phyloP scores from a whole-genome alignment of 1,140 invertebrate genomes.

The Asbolus verrucosus region DNA sequence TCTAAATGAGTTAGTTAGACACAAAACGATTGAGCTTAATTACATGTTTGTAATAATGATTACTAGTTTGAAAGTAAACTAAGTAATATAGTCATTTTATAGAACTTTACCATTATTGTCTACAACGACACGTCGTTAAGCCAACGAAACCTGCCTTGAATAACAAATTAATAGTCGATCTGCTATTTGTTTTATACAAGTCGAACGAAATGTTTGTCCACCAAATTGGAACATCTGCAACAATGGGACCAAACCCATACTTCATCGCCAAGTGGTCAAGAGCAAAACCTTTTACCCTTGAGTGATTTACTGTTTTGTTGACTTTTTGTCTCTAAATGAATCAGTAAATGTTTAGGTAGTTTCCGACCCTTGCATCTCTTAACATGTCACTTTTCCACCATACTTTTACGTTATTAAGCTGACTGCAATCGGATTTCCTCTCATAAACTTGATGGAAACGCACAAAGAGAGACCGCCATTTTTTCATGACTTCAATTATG shows the following conservation, averaged over 20 bases:
- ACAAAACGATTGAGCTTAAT: constrained; percentile 35
- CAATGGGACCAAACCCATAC: constrained; percentile 17
- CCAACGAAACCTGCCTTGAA: constrained; percentile 21
- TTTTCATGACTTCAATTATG: too few relatives aligned
- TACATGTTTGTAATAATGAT: constrained; percentile 40
- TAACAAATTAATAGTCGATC: constrained; percentile 33
- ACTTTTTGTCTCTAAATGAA: constrained; percentile 35
- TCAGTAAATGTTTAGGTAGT: constrained; percentile 28
- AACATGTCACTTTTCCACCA: not conserved
- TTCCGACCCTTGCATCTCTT: constrained; percentile 10
- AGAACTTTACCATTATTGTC: constrained; percentile 15
- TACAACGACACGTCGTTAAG: constrained; percentile 4
- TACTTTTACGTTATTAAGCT: too few relatives aligned
- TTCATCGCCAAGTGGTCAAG: constrained; percentile 33
- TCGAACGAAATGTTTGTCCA: constrained; percentile 14
- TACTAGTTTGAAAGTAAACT: constrained; percentile 30
- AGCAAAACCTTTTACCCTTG: constrained; percentile 33
- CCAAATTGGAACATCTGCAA: constrained; percentile 30
- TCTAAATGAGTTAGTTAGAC: constrained; percentile 38
- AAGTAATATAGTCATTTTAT: constrained; percentile 37
- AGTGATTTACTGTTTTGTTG: constrained; percentile 35
- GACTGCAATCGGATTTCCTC: too few relatives aligned
- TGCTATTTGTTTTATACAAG: constrained; percentile 23
- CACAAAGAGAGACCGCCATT: too few relatives aligned
- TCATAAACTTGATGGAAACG: too few relatives aligned